Conservation (phyloP, 2,797 vertebrate species). For the Periophthalmus magnuspinnatus region DNA sequence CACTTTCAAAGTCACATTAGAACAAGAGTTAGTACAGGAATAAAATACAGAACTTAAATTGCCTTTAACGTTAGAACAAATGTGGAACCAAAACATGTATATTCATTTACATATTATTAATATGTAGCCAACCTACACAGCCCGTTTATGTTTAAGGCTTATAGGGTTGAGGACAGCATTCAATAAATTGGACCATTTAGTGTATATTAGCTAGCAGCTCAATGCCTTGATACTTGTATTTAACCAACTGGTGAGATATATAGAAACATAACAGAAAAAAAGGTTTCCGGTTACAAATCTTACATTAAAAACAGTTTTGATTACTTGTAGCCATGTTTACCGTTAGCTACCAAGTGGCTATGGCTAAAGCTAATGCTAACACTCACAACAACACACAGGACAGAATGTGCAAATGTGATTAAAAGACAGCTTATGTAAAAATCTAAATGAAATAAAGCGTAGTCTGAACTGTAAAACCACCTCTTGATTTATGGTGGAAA, state of each 20-base stretch:
- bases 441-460: neutral
- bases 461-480: neutral
- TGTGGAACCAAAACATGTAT: neutral
- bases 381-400: neutral
- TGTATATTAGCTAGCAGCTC: neutral
- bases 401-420: neutral
- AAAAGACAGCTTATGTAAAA: neutral
- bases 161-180: neutral
- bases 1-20: neutral
- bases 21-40: neutral
- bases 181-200: neutral
- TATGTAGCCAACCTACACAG: neutral
- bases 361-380: constrained; percentile 4
- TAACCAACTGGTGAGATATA: neutral
- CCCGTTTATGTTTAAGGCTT: neutral
- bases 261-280: neutral
- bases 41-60: too few relatives aligned
- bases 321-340: neutral
- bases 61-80: neutral
- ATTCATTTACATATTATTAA: neutral
- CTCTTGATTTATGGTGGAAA: too few relatives aligned
- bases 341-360: constrained; percentile 15
- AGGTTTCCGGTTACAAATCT: neutral
- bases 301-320: too few relatives aligned
- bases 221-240: neutral